Percentiles rank a stretch among this genome's conserved stretches.
These are phyloP conservation scores for Gnathonemus longibarbis DNA, from an alignment of 2,113 vertebrate genomes.

Conservation along the genomic window DNA sequence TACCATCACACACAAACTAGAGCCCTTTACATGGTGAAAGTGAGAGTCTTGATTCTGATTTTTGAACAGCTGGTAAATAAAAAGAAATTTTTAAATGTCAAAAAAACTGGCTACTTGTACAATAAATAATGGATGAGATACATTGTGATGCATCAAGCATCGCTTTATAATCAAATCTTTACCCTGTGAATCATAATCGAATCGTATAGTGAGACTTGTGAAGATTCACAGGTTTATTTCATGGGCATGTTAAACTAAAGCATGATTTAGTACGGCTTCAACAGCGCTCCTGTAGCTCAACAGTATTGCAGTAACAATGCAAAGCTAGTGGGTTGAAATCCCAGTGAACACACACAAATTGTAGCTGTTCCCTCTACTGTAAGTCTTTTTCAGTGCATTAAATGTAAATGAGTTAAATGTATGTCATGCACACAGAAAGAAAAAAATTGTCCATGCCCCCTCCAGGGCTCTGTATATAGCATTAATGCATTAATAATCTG, in stretches of 20 bases:
- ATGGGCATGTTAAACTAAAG: not conserved
- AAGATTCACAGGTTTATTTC: not conserved
- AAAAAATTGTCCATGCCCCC: not conserved
- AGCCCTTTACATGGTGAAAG: not conserved
- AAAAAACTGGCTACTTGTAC: not conserved
- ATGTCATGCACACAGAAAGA: not conserved
- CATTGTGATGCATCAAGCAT: not conserved
- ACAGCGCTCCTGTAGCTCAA: not conserved
- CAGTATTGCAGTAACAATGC: not conserved
- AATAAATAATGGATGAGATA: not conserved
- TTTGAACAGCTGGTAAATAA: not conserved
- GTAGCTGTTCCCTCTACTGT: not conserved
- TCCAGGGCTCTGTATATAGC: not conserved
- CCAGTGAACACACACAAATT: not conserved
- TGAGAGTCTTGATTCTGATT: not conserved
- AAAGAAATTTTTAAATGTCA: not conserved
- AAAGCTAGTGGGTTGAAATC: not conserved
- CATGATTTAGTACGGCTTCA: not conserved
- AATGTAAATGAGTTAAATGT: not conserved
- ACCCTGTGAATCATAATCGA: not conserved
- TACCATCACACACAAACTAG: not conserved
- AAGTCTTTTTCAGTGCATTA: not conserved
- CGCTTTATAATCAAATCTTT: not conserved
- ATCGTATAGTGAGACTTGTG: not conserved
- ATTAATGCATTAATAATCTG: not conserved